Percentiles rank a stretch among this genome's conserved stretches.
Evolutionary conservation across 1,140 invertebrate species (phyloP).

Genomic region (Trichomalopsis sarcophagae): DNA sequence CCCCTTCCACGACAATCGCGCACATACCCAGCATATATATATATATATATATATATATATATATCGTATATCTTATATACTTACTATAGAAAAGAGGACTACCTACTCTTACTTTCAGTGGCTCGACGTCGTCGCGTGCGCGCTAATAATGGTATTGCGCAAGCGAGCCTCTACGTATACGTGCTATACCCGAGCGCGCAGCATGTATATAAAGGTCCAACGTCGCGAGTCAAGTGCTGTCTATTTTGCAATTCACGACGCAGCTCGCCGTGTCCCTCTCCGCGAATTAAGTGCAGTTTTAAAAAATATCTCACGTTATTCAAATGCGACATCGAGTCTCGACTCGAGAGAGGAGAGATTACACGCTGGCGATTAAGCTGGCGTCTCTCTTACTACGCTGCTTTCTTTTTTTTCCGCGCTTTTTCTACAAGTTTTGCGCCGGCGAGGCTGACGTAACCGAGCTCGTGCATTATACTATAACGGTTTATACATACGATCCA

Average conservation of each 20-base stretch:
- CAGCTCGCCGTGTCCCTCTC: neutral
- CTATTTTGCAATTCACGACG: conserved; percentile 34
- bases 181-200: conserved; percentile 49
- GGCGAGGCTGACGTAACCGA: no score
- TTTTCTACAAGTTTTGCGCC: no score
- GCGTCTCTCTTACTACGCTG: no score
- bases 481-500: no score
- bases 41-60: no score
- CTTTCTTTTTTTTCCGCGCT: no score
- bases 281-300: neutral
- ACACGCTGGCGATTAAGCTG: no score
- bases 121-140: conserved; percentile 57
- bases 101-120: conserved; percentile 62
- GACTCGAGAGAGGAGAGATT: no score
- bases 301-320: conserved; percentile 6
- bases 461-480: no score
- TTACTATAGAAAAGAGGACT: conserved; percentile 35
- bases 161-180: conserved; percentile 39
- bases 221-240: conserved; percentile 57
- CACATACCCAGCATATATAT: neutral
- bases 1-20: conserved; percentile 26
- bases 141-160: conserved; percentile 59
- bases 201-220: conserved; percentile 47
- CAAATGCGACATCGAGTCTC: neutral
- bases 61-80: no score